These are phyloP conservation scores for Choristoneura rosaceana DNA, from an alignment of 2,888 invertebrate genomes.

Conservation along the genomic window DNA sequence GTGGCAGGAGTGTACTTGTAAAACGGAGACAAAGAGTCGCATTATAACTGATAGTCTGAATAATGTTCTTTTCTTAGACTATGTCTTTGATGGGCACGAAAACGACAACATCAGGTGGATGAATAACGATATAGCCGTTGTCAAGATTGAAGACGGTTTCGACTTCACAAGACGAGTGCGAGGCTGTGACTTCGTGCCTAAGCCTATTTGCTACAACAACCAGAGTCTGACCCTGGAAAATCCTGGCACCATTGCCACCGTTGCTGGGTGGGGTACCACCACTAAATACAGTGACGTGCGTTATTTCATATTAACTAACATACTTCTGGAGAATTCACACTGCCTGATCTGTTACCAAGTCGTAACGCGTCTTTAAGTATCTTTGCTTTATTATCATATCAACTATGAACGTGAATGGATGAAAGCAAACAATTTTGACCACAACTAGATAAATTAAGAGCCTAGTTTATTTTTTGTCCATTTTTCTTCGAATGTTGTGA, in stretches of 20 bases:
- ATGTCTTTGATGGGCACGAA: conserved; percentile 75
- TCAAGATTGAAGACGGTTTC: conserved; percentile 74
- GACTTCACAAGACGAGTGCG: conserved; percentile 68
- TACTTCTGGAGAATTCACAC: too few species aligned
- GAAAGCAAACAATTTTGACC: too few species aligned
- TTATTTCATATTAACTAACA: conserved; percentile 13
- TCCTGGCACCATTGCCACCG: conserved; percentile 62
- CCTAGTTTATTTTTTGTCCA: too few species aligned
- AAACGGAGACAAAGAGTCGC: neutral
- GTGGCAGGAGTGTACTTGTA: too few species aligned
- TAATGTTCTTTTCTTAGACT: conserved; percentile 58
- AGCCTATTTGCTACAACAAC: conserved; percentile 73
- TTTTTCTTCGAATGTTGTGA: too few species aligned
- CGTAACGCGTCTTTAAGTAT: too few species aligned
- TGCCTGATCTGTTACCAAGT: too few species aligned
- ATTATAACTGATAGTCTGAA: neutral
- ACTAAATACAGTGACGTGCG: conserved; percentile 71
- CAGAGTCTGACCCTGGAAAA: conserved; percentile 71
- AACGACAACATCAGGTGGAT: conserved; percentile 79
- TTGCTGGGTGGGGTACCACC: conserved; percentile 77
- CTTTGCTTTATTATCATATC: too few species aligned
- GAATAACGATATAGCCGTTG: conserved; percentile 78
- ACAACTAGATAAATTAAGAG: too few species aligned
- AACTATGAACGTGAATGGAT: too few species aligned
- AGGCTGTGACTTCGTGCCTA: conserved; percentile 74